These are phyloP conservation scores for Prunella fulvescens DNA, from an alignment of 2,113 vertebrate species.

Conservation along the genomic window DNA sequence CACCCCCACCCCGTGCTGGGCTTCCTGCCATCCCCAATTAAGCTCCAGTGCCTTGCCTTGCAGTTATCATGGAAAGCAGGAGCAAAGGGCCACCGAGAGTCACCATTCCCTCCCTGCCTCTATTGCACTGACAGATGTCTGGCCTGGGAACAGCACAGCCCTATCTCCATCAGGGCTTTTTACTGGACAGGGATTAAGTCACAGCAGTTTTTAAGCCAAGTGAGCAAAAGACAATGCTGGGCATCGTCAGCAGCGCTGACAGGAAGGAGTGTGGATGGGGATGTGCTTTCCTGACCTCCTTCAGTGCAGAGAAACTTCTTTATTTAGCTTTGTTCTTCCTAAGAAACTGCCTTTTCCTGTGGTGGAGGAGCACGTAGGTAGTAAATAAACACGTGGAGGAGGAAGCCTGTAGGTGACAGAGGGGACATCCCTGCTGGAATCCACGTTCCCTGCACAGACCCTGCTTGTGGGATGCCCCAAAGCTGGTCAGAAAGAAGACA, in stretches of 20 bases:
- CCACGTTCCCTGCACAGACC: background rate
- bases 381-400: background rate
- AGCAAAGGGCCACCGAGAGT: background rate
- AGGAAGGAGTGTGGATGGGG: constrained; percentile 40
- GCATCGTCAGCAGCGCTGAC: background rate
- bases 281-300: constrained; percentile 57
- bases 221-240: constrained; percentile 21
- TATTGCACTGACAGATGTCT: constrained; percentile 48
- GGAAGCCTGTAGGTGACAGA: background rate
- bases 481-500: background rate
- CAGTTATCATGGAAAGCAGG: background rate
- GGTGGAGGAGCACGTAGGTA: background rate
- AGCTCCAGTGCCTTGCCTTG: background rate
- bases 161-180: background rate
- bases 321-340: constrained; percentile 48
- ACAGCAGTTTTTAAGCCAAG: constrained; percentile 29
- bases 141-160: constrained; percentile 3
- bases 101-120: background rate
- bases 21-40: constrained; percentile 38
- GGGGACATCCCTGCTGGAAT: background rate
- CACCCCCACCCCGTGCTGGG: background rate
- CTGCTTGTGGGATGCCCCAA: background rate
- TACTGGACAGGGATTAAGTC: constrained; percentile 15
- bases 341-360: constrained; percentile 19
- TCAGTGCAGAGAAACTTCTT: background rate